phyloP scores from a whole-genome alignment of 2,113 vertebrate species.

The Heliornis fulica region DNA sequence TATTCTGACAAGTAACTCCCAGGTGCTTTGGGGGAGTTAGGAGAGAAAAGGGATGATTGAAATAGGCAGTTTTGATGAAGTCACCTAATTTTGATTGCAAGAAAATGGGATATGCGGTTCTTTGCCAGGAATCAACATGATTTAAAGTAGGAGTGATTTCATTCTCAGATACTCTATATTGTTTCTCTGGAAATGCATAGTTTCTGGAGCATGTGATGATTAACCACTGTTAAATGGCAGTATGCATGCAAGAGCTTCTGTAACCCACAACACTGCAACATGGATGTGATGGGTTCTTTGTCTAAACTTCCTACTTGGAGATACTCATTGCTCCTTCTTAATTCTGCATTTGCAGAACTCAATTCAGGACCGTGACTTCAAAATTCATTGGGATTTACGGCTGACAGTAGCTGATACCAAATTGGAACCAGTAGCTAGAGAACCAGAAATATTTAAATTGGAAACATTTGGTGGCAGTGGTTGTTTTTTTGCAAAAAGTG shows the following conservation, averaged over 20 bases:
- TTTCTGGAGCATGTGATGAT: constrained; percentile 36
- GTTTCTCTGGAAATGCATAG: neutral
- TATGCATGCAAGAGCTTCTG: constrained; percentile 4
- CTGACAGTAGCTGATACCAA: constrained; percentile 67
- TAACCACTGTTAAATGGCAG: constrained; percentile 23
- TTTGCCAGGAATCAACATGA: neutral
- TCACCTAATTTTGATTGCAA: neutral
- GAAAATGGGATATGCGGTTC: neutral
- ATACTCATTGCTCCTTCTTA: neutral
- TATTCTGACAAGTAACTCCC: neutral
- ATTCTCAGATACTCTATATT: neutral
- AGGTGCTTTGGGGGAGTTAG: neutral
- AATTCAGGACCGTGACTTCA: constrained; percentile 41
- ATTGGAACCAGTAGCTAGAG: constrained; percentile 57
- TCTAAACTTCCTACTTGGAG: constrained; percentile 26
- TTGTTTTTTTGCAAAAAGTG: constrained; percentile 57
- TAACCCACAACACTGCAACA: constrained; percentile 15
- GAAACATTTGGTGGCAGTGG: constrained; percentile 65
- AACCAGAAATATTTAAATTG: constrained; percentile 68
- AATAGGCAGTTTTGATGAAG: neutral
- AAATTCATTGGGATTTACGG: constrained; percentile 58
- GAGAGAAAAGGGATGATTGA: neutral
- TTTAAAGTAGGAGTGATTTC: neutral
- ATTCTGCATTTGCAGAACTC: constrained; percentile 36
- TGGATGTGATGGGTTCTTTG: constrained; percentile 14